Evolutionary conservation across 2,113 vertebrate genomes (phyloP).

Genomic region (Amblyopsis rosae): DNA sequence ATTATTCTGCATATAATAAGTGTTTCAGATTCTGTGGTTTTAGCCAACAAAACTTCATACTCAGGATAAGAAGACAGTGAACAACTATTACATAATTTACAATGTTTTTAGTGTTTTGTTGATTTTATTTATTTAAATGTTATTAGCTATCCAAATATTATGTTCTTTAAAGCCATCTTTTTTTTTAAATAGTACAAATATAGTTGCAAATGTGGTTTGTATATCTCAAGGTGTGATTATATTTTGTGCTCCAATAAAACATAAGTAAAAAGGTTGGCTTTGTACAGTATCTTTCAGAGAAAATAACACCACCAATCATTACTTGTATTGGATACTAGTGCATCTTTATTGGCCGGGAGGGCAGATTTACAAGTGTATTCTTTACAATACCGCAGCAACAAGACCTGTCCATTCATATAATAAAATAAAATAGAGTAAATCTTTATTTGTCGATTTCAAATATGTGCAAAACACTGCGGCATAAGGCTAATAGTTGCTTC

Average conservation of each 20-base stretch:
- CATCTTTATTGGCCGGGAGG: too few relatives aligned
- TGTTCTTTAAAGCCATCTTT: slow-evolving; percentile 61
- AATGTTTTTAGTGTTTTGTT: slow-evolving; percentile 63
- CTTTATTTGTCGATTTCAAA: too few relatives aligned
- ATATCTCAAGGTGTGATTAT: slow-evolving; percentile 77
- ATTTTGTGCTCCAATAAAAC: slow-evolving; percentile 78
- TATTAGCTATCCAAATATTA: slow-evolving; percentile 64
- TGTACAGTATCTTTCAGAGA: too few relatives aligned
- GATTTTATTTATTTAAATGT: slow-evolving; percentile 73
- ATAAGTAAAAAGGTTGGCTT: slow-evolving; percentile 19
- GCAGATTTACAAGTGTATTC: too few relatives aligned
- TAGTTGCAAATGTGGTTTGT: slow-evolving; percentile 74
- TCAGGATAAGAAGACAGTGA: slow-evolving; percentile 64
- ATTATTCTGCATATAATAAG: slow-evolving; percentile 25
- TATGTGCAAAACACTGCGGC: too few relatives aligned
- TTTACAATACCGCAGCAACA: too few relatives aligned
- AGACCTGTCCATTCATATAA: too few relatives aligned
- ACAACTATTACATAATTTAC: slow-evolving; percentile 48
- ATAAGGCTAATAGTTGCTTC: too few relatives aligned
- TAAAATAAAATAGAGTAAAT: too few relatives aligned
- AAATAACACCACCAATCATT: neutral
- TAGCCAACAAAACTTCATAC: slow-evolving; percentile 52
- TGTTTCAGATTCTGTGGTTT: slow-evolving; percentile 37
- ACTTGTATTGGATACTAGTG: slow-evolving; percentile 1
- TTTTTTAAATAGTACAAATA: slow-evolving; percentile 61